phyloP scores from a whole-genome alignment of 2,888 invertebrate species.

The Podotricha telesiphe region DNA sequence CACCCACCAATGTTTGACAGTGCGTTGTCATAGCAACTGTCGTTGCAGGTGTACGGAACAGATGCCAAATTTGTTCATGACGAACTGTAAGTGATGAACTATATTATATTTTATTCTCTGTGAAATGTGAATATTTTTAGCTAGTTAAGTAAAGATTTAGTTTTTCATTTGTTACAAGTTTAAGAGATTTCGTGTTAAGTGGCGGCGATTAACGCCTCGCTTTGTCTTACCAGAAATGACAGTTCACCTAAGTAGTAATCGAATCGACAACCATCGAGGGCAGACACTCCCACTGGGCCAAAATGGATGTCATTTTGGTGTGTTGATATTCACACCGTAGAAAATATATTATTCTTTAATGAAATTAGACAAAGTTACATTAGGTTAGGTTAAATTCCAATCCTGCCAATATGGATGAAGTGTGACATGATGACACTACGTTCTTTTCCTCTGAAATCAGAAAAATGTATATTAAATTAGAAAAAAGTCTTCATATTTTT shows the following conservation, averaged over 20 bases:
- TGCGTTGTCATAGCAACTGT: slow-evolving; percentile 61
- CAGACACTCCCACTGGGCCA: background rate
- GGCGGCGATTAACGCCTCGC: background rate
- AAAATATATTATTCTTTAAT: too few species aligned
- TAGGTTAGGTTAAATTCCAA: too few species aligned
- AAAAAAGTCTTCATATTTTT: too few species aligned
- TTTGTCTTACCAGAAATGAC: background rate
- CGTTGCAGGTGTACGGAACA: slow-evolving; percentile 72
- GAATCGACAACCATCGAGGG: background rate
- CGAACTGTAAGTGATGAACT: slow-evolving; percentile 22
- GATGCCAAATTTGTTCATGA: slow-evolving; percentile 52
- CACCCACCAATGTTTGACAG: slow-evolving; percentile 34
- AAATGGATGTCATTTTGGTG: background rate
- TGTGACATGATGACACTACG: too few species aligned
- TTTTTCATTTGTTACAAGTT: background rate
- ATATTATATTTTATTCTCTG: background rate
- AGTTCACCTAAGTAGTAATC: too few species aligned
- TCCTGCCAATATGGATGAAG: too few species aligned
- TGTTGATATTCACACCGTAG: too few species aligned
- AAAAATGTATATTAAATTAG: too few species aligned
- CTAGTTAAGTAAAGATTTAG: background rate
- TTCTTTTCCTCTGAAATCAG: too few species aligned
- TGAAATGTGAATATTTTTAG: background rate
- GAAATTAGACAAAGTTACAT: too few species aligned
- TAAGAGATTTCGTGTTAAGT: background rate